These are phyloP conservation scores for Crypturellus tataupa DNA, from an alignment of 2,797 vertebrate species.

Conservation along the genomic window DNA sequence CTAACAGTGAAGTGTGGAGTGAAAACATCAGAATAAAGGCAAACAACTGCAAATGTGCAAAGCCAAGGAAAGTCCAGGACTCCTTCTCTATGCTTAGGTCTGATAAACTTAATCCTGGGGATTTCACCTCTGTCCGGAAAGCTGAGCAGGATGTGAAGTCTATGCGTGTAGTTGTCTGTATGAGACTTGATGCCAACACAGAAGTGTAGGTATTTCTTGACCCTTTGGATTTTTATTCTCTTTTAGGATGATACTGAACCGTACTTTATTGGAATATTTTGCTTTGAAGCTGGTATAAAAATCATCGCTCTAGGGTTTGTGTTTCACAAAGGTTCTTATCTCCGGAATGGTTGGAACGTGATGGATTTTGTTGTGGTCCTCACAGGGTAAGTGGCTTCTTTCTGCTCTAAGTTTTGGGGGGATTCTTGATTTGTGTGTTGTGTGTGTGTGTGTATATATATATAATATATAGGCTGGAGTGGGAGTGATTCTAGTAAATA, in stretches of 20 bases:
- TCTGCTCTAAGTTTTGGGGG: rapidly evolving
- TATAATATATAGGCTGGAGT: not conserved
- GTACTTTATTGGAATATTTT: conserved; percentile 99
- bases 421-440: not conserved
- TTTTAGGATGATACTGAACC: conserved; percentile 95
- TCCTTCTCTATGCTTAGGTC: not conserved
- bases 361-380: conserved; percentile 99
- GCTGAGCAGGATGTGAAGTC: not conserved
- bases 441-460: too few relatives aligned
- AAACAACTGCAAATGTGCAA: not conserved
- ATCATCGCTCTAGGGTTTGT: conserved; percentile 96
- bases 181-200: not conserved
- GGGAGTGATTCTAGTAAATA: not conserved
- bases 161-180: rapidly evolving
- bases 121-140: not conserved
- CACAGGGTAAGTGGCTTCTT: conserved; percentile 88
- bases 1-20: rapidly evolving
- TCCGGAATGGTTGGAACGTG: conserved; percentile 95
- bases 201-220: not conserved
- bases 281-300: conserved; percentile 97
- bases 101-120: not conserved
- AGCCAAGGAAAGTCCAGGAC: not conserved
- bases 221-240: not conserved
- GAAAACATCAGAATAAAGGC: not conserved
- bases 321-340: conserved; percentile 96